phyloP scores from a whole-genome alignment of 2,113 vertebrate species.

The Apodemus sylvaticus region DNA sequence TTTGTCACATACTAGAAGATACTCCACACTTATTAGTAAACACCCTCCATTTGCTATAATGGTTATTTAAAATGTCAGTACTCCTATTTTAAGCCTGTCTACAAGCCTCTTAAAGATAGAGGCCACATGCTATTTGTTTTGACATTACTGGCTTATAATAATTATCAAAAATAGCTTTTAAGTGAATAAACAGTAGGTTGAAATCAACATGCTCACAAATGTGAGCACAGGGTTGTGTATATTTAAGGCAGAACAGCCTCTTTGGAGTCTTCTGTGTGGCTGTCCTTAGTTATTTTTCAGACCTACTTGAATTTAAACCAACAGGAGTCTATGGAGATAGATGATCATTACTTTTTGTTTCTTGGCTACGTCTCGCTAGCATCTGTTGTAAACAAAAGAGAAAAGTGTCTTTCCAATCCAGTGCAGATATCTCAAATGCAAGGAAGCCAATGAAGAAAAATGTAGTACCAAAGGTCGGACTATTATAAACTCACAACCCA shows the following conservation, averaged over 20 bases:
- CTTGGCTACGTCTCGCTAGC: slow-evolving; percentile 60
- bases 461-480: slow-evolving; percentile 16
- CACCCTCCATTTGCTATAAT: neutral
- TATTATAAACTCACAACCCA: neutral
- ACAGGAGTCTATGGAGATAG: neutral
- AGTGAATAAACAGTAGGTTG: neutral
- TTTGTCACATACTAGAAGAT: neutral
- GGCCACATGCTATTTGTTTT: neutral
- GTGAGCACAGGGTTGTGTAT: neutral
- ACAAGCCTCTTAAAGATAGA: neutral
- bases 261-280: neutral
- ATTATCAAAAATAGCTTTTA: neutral
- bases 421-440: neutral
- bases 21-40: neutral
- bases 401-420: slow-evolving; percentile 41
- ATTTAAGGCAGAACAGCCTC: neutral
- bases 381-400: slow-evolving; percentile 66
- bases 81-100: neutral
- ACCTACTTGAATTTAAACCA: neutral
- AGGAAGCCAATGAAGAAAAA: slow-evolving; percentile 46
- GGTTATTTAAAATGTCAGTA: neutral
- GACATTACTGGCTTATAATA: neutral
- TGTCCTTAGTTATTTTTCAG: neutral
- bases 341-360: neutral
- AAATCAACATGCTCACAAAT: neutral